Evolutionary conservation across 2,797 vertebrate genomes (phyloP).

Genomic region (Sebastes trivittatus): DNA sequence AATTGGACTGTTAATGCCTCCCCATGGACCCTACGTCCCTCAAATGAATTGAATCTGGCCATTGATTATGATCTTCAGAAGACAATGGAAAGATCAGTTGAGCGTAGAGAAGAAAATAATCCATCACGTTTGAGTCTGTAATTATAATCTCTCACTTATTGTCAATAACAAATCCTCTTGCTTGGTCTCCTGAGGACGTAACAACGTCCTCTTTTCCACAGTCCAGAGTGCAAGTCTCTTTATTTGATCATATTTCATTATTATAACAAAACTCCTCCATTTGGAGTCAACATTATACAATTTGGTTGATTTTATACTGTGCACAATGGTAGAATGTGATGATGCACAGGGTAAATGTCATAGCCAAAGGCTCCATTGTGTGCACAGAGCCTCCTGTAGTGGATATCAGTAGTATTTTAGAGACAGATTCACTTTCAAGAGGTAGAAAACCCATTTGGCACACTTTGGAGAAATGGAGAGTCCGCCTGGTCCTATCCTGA

Average conservation of each 20-base stretch:
- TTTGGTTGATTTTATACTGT: too few relatives aligned
- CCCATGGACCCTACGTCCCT: background rate
- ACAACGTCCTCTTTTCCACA: background rate
- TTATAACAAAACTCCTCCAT: too few relatives aligned
- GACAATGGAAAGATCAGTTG: background rate
- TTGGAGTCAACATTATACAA: too few relatives aligned
- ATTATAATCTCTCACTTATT: background rate
- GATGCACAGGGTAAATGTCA: too few relatives aligned
- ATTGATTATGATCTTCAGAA: background rate
- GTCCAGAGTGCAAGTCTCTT: background rate
- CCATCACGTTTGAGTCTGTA: background rate
- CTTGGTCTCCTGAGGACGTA: background rate
- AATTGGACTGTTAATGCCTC: conserved; percentile 15
- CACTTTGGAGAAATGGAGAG: too few relatives aligned
- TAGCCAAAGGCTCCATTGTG: too few relatives aligned
- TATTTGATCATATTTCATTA: too few relatives aligned
- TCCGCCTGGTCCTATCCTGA: too few relatives aligned
- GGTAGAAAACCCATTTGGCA: too few relatives aligned
- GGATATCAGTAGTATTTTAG: too few relatives aligned
- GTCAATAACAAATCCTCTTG: background rate
- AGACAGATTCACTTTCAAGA: too few relatives aligned
- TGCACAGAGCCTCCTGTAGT: rapidly evolving
- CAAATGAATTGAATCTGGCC: background rate
- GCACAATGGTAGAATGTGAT: too few relatives aligned
- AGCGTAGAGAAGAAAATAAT: background rate